Conservation (phyloP, 2,113 vertebrate species). For the Indri indri region DNA sequence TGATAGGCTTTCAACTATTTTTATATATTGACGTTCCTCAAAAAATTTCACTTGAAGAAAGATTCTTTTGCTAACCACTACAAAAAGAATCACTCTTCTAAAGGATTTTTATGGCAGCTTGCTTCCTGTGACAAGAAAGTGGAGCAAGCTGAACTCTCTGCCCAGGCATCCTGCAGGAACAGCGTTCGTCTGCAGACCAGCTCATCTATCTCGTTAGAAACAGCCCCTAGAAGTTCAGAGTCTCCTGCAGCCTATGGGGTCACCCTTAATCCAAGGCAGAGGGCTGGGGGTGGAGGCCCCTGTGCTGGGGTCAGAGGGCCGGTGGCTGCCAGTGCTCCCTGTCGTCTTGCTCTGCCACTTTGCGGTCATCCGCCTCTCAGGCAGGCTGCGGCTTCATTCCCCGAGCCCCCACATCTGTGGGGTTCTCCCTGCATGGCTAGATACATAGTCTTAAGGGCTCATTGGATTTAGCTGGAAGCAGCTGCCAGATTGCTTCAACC, state of each 20-base stretch:
- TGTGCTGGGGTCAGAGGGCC: neutral
- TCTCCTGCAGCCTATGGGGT: neutral
- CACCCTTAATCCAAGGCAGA: neutral
- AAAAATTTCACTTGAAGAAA: constrained; percentile 55
- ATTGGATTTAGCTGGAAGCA: neutral
- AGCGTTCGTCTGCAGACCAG: neutral
- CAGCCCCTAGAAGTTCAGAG: neutral
- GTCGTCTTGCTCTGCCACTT: neutral
- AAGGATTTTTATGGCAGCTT: constrained; percentile 56
- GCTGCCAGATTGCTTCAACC: neutral
- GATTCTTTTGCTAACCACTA: constrained; percentile 59
- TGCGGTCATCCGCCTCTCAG: neutral
- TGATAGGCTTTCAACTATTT: constrained; percentile 71
- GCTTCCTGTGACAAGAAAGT: constrained; percentile 68
- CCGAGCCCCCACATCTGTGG: neutral
- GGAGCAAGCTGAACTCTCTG: constrained; percentile 50
- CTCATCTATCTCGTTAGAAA: neutral
- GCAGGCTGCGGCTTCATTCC: neutral
- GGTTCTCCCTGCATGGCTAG: neutral
- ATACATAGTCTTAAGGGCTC: neutral
- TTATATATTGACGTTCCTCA: constrained; percentile 64
- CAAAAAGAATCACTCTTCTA: constrained; percentile 57
- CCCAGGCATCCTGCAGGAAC: neutral
- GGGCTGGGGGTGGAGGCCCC: neutral
- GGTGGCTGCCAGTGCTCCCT: neutral